Evolutionary conservation across 2,113 vertebrate genomes (phyloP).

Genomic region (Cairina moschata): DNA sequence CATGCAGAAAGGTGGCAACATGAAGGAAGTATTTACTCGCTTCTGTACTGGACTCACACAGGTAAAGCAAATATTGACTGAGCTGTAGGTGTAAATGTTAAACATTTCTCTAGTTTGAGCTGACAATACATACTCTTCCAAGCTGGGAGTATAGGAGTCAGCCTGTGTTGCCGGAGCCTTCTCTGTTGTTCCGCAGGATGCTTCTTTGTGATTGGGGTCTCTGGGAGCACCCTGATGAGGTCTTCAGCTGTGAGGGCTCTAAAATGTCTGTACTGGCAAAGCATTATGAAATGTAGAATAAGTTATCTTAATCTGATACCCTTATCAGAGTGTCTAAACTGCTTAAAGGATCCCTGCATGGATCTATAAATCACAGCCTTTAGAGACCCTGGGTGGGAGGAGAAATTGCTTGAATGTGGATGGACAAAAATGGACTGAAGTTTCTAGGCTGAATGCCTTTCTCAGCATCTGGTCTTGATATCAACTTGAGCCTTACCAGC

Average conservation of each 20-base stretch:
- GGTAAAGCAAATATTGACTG: conserved; percentile 68
- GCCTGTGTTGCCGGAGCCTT: background rate
- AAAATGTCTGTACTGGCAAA: background rate
- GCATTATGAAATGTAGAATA: background rate
- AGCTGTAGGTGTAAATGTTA: background rate
- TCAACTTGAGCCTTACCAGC: background rate
- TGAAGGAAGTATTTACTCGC: conserved; percentile 94
- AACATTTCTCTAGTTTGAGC: background rate
- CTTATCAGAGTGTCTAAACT: background rate
- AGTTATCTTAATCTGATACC: background rate
- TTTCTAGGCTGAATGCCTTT: background rate
- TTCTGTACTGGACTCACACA: conserved; percentile 94
- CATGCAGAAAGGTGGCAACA: conserved; percentile 98
- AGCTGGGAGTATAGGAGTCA: background rate
- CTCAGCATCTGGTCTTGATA: background rate
- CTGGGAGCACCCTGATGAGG: background rate
- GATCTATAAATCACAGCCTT: background rate
- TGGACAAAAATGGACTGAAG: background rate
- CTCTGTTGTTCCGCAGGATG: background rate
- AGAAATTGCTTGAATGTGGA: background rate
- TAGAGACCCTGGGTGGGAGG: background rate
- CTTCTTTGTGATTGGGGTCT: background rate
- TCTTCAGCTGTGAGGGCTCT: background rate
- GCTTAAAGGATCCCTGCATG: background rate
- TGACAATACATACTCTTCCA: background rate